These are phyloP conservation scores for Aporophyla lueneburgensis DNA, from an alignment of 2,888 invertebrate species.

Conservation along the genomic window DNA sequence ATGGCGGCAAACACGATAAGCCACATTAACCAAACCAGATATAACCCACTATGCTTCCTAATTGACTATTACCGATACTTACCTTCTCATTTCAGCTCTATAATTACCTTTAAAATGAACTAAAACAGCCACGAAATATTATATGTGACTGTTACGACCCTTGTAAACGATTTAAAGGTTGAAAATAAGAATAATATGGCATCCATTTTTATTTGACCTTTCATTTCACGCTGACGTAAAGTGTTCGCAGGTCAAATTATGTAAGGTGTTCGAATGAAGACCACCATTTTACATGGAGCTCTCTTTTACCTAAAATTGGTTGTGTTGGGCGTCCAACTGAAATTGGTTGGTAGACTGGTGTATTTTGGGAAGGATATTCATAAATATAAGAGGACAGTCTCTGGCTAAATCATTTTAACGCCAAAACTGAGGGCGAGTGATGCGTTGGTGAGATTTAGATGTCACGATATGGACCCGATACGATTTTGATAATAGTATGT, in stretches of 20 bases:
- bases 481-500: slow-evolving; percentile 20
- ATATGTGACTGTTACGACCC: slow-evolving; percentile 74
- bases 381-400: slow-evolving; percentile 78
- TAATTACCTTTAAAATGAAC: slow-evolving; percentile 81
- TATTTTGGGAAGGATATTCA: slow-evolving; percentile 80
- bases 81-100: slow-evolving; percentile 72
- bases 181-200: slow-evolving; percentile 66
- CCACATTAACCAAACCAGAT: slow-evolving; percentile 9
- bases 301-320: background rate
- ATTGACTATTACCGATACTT: slow-evolving; percentile 69
- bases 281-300: slow-evolving; percentile 38
- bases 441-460: slow-evolving; percentile 68
- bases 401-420: slow-evolving; percentile 87
- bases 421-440: slow-evolving; percentile 83
- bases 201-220: slow-evolving; percentile 30
- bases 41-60: slow-evolving; percentile 46
- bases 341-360: slow-evolving; percentile 59
- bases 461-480: slow-evolving; percentile 64
- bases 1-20: slow-evolving; percentile 25
- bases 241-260: slow-evolving; percentile 58
- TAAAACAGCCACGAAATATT: slow-evolving; percentile 75
- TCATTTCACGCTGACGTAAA: background rate
- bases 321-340: slow-evolving; percentile 54
- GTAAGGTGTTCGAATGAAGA: slow-evolving; percentile 42
- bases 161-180: slow-evolving; percentile 72